Evolutionary conservation across 2,113 vertebrate species (phyloP).

Genomic region (Odocoileus hemionus): DNA sequence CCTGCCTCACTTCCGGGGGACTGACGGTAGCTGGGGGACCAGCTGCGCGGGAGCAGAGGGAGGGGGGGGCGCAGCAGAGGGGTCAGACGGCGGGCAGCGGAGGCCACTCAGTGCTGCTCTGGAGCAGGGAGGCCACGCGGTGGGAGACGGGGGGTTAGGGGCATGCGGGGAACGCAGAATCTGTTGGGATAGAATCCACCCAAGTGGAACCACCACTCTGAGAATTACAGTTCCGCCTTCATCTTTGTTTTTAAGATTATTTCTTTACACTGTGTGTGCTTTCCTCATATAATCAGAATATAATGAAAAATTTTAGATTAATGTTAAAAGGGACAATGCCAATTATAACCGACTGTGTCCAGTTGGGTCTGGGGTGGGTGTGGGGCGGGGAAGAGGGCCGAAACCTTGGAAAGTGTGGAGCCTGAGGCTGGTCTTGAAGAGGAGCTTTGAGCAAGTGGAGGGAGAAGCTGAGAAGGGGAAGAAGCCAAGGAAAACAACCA

Average conservation of each 20-base stretch:
- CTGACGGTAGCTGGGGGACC: not conserved
- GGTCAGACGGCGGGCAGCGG: not conserved
- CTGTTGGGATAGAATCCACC: not conserved
- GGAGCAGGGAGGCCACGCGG: not conserved
- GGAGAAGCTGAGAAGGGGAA: not conserved
- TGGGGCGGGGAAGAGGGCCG: not conserved
- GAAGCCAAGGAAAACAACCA: not conserved
- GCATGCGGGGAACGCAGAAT: too few relatives aligned
- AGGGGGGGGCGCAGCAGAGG: not conserved
- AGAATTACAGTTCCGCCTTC: not conserved
- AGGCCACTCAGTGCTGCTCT: not conserved
- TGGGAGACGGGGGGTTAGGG: not conserved
- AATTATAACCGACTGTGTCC: not conserved
- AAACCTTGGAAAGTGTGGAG: not conserved
- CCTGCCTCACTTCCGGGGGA: not conserved
- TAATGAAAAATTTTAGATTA: not conserved
- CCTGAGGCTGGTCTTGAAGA: not conserved
- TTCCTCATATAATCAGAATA: not conserved
- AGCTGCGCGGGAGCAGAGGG: not conserved
- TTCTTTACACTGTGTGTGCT: not conserved
- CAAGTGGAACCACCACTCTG: not conserved
- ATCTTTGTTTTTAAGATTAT: not conserved
- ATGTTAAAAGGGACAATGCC: not conserved
- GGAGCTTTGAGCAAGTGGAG: not conserved
- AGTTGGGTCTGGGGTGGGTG: not conserved